phyloP scores from a whole-genome alignment of 2,888 invertebrate genomes.

The Sialis lutaria region DNA sequence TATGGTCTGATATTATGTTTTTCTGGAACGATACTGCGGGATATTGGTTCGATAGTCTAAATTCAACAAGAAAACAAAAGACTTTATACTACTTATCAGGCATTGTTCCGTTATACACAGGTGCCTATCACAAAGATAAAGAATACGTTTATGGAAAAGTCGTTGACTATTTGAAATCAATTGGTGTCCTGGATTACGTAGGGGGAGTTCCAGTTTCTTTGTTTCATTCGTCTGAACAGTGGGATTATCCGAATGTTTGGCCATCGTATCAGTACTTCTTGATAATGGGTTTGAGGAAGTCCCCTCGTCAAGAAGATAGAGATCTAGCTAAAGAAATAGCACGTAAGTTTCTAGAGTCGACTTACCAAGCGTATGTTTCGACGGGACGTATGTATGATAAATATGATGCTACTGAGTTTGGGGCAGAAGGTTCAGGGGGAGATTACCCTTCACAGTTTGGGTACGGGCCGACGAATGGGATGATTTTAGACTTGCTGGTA shows the following conservation, averaged over 20 bases:
- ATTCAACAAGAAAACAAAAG: conserved; percentile 32
- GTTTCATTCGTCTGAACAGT: conserved; percentile 47
- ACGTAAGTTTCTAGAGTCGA: conserved; percentile 48
- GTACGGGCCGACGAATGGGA: conserved; percentile 67
- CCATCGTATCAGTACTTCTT: conserved; percentile 63
- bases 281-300: conserved; percentile 45
- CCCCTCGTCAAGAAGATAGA: conserved; percentile 33
- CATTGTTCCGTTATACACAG: conserved; percentile 56
- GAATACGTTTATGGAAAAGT: conserved; percentile 30
- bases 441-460: conserved; percentile 61
- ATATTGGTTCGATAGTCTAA: conserved; percentile 67
- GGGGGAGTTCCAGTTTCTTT: conserved; percentile 58
- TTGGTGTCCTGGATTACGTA: conserved; percentile 28
- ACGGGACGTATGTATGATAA: conserved; percentile 46
- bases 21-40: conserved; percentile 61
- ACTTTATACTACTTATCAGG: conserved; percentile 55
- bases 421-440: conserved; percentile 56
- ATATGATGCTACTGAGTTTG: conserved; percentile 45
- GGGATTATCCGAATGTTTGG: conserved; percentile 79
- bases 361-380: conserved; percentile 35
- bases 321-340: conserved; percentile 44
- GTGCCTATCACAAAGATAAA: conserved; percentile 23
- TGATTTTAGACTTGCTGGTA: not conserved
- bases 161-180: conserved; percentile 32
- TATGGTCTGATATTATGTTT: conserved; percentile 40